Evolutionary conservation across 2,113 vertebrate genomes (phyloP).

Genomic region (Platycercus adscitus): DNA sequence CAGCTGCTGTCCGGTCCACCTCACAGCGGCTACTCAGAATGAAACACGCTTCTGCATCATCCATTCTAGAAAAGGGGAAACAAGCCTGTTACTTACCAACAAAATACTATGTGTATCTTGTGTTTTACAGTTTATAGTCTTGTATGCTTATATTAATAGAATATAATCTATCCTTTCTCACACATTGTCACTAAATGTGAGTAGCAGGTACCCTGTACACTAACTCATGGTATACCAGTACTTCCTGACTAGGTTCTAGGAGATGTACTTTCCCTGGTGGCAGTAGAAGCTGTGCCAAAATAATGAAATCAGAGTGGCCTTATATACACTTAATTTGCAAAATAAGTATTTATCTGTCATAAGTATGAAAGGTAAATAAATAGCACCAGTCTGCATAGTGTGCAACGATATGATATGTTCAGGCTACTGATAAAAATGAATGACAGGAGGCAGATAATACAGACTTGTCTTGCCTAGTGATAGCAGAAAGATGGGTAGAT

Average conservation of each 20-base stretch:
- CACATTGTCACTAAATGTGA: background rate
- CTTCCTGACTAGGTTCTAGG: background rate
- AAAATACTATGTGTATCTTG: background rate
- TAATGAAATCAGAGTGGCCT: background rate
- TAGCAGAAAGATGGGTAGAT: background rate
- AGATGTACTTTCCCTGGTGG: background rate
- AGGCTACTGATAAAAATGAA: background rate
- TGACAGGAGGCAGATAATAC: background rate
- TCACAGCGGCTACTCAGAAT: slow-evolving; percentile 96
- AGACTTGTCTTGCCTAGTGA: background rate
- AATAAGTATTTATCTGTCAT: background rate
- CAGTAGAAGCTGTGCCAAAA: background rate
- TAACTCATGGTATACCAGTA: background rate
- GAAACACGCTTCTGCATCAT: slow-evolving; percentile 95
- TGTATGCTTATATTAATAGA: background rate
- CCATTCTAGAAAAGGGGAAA: slow-evolving; percentile 83
- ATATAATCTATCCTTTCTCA: background rate
- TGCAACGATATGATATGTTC: background rate
- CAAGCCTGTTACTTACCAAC: background rate
- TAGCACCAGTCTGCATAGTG: background rate
- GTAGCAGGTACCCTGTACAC: background rate
- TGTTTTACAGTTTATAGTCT: background rate
- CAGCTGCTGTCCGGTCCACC: slow-evolving; percentile 94
- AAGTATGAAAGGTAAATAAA: background rate
- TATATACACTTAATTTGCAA: background rate